Conservation (phyloP, 2,113 vertebrate genomes). For the Reinhardtius hippoglossoides region DNA sequence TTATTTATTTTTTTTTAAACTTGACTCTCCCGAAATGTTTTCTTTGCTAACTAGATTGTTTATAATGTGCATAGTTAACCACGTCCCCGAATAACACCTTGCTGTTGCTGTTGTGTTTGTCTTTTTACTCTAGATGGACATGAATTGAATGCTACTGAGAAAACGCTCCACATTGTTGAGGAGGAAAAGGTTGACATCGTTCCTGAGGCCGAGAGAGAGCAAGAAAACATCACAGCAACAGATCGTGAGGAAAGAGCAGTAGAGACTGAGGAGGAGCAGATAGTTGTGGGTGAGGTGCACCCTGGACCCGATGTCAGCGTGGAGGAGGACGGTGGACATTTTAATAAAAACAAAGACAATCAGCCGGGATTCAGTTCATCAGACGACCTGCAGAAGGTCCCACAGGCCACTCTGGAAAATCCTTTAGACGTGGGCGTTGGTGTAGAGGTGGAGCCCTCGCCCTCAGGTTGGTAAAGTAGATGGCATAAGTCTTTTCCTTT, state of each 20-base stretch:
- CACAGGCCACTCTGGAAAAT: constrained; percentile 74
- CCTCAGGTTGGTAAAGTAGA: constrained; percentile 72
- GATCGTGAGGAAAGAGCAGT: constrained; percentile 22
- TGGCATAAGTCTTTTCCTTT: neutral
- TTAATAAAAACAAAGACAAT: constrained; percentile 79
- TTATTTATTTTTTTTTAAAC: too few species aligned
- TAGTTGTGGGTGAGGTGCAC: constrained; percentile 21
- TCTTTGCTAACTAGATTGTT: neutral
- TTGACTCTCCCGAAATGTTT: too few species aligned
- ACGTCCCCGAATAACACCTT: neutral
- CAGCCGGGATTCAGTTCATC: constrained; percentile 54
- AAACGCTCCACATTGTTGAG: neutral
- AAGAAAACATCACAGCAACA: constrained; percentile 28
- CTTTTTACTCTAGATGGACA: constrained; percentile 39
- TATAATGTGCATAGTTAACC: neutral
- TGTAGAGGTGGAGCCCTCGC: constrained; percentile 64
- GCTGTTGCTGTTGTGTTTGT: neutral
- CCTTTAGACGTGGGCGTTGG: constrained; percentile 69
- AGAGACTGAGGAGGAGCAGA: constrained; percentile 33
- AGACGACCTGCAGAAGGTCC: constrained; percentile 72
- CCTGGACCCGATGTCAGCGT: constrained; percentile 56
- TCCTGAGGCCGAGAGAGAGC: constrained; percentile 22
- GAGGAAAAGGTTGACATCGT: constrained; percentile 3
- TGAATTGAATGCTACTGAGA: constrained; percentile 30
- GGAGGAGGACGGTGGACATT: constrained; percentile 76